Percentiles rank a stretch among this genome's conserved stretches.
phyloP scores from a whole-genome alignment of 2,888 invertebrate genomes.

The Macaria liturata region DNA sequence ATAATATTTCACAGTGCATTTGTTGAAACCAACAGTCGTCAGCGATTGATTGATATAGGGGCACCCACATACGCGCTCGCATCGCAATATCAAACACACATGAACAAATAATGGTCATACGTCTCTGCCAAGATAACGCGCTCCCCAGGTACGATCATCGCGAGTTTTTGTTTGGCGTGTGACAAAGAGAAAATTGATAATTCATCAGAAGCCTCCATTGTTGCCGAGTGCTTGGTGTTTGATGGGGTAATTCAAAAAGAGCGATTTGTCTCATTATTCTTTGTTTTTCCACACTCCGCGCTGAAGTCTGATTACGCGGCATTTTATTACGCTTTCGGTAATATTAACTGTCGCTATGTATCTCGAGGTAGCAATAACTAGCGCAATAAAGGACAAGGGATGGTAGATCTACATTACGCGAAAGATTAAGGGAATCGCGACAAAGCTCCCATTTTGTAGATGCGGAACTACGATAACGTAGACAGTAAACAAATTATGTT shows the following conservation, averaged over 20 bases:
- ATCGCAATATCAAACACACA: conserved; percentile 56
- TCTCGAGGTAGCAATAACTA: conserved; percentile 32
- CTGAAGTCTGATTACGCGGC: conserved; percentile 35
- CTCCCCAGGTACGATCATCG: conserved; percentile 69
- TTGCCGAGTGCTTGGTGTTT: conserved; percentile 60
- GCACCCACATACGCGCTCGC: conserved; percentile 44
- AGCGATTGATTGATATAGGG: conserved; percentile 64
- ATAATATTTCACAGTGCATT: conserved; percentile 41
- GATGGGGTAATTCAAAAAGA: conserved; percentile 64
- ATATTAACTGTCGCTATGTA: conserved; percentile 37
- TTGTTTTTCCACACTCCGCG: conserved; percentile 51
- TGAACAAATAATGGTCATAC: conserved; percentile 73
- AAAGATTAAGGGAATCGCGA: conserved; percentile 30
- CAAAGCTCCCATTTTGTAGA: conserved; percentile 31
- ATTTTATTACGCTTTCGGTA: conserved; percentile 37
- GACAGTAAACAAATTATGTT: conserved; percentile 38
- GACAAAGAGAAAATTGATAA: conserved; percentile 78
- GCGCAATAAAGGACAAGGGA: conserved; percentile 30
- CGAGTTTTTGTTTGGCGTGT: conserved; percentile 73
- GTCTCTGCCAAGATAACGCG: conserved; percentile 78
- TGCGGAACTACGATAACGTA: conserved; percentile 20
- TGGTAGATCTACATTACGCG: conserved; percentile 31
- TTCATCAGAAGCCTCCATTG: conserved; percentile 69
- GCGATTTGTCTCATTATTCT: conserved; percentile 61
- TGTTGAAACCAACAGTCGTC: conserved; percentile 58